Percentiles rank a stretch among this genome's conserved stretches.
phyloP scores from a whole-genome alignment of 2,113 vertebrate genomes.

The Progne subis region DNA sequence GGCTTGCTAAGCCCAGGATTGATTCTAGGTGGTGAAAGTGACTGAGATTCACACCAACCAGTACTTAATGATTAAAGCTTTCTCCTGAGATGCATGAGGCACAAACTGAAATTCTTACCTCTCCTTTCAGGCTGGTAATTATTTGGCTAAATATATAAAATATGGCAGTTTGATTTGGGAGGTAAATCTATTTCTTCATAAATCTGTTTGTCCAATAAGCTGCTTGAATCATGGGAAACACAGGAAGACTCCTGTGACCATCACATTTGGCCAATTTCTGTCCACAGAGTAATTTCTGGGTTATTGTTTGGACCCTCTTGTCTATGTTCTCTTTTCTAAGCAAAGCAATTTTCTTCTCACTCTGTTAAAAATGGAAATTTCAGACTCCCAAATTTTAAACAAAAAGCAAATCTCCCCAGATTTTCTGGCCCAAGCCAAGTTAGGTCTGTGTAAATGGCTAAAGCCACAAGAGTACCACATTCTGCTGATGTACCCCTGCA shows the following conservation, averaged over 20 bases:
- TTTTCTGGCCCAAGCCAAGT: background rate
- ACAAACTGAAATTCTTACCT: background rate
- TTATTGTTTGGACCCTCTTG: background rate
- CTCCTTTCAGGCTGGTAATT: background rate
- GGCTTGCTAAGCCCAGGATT: background rate
- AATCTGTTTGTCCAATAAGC: background rate
- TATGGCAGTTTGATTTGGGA: background rate
- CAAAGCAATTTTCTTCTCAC: background rate
- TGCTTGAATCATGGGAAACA: background rate
- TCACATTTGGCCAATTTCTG: background rate
- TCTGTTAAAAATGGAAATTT: background rate
- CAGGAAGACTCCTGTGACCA: background rate
- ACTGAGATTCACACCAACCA: background rate
- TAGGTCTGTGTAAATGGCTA: background rate
- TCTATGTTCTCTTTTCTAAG: background rate
- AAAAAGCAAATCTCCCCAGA: background rate
- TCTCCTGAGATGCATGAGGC: background rate
- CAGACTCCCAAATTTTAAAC: background rate
- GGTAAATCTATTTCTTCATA: background rate
- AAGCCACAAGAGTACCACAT: background rate
- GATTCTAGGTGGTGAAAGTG: background rate
- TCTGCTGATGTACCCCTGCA: background rate
- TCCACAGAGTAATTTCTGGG: background rate
- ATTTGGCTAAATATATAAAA: background rate
- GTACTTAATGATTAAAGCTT: background rate